Conservation (phyloP, 2,113 vertebrate species). For the Corythornis cristatus region DNA sequence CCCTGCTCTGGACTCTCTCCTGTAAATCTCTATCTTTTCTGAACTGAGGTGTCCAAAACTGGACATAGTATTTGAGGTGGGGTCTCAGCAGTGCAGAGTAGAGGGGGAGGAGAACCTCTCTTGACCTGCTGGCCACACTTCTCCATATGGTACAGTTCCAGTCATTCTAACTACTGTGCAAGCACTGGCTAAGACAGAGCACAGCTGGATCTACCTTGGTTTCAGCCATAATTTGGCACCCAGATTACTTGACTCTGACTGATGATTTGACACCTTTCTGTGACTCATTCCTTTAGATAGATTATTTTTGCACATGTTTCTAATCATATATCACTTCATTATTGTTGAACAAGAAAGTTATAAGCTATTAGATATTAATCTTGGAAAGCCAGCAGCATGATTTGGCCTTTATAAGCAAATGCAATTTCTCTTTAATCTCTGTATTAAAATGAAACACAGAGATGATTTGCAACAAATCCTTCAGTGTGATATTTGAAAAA, state of each 20-base stretch:
- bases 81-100: no score
- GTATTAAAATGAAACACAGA: not conserved
- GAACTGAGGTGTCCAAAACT: no score
- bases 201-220: not conserved
- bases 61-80: no score
- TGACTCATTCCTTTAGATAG: not conserved
- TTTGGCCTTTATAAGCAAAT: not conserved
- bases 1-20: no score
- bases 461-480: not conserved
- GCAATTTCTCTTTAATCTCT: not conserved
- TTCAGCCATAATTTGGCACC: not conserved
- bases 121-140: no score
- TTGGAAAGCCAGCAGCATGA: not conserved
- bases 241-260: not conserved
- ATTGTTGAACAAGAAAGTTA: not conserved
- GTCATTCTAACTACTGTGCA: not conserved
- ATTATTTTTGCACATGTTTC: not conserved
- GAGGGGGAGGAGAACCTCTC: no score
- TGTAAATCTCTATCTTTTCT: no score
- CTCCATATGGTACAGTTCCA: not conserved
- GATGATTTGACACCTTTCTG: not conserved
- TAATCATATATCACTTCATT: not conserved
- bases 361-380: not conserved
- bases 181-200: not conserved
- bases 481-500: not conserved